Evolutionary conservation across 2,797 vertebrate genomes (phyloP), one percentile per base, ranked within the genome.

Genomic region (Furcifer pardalis): DNA sequence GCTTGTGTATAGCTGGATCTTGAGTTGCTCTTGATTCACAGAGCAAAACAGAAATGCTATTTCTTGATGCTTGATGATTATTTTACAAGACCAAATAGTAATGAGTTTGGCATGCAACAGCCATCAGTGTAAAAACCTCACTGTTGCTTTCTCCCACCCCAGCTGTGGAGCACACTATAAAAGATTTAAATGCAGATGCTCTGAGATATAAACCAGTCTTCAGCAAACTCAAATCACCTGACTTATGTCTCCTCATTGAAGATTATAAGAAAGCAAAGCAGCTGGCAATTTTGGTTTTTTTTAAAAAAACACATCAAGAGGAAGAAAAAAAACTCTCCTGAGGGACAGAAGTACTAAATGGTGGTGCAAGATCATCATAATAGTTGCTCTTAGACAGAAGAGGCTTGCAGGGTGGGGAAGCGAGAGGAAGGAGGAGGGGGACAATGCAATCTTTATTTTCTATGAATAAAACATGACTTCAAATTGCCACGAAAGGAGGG

Each of bases 391-490:
- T 85, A 1, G 1, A 79, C 79, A 73, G 79, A 85, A 40, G 25
- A 77, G 63, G 40, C 30, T 52, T n/a, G 42, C 21, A 4, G 52
- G 52, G 52, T 5, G 27, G 80, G 56, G 44, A 44, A 77, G 40
- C 49, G 85, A 78, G 30, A 19, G 2, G 1, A 59, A 52, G 40
- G 30, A 25, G 30, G 17, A 60, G 1, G 1, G 49, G 40, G 78
- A 88, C 75, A 84, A 87, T 86, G n/a, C 71, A 71, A 82, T 82
- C 84, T 83, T 5, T 90, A 68, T 49, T 90, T 91, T 79, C 2
- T 1, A 73, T 87, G 56, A 88, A 79, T 86, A 89, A 91, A 91
- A 85, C 77, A 77, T 19, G 27, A n/a, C 62, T 79, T 52, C 2
- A 0, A 56, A 84, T 63, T 65, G n/a, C 49, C 6, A 44, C 60